Conservation (phyloP, 2,113 vertebrate species). For the Tiliqua scincoides region DNA sequence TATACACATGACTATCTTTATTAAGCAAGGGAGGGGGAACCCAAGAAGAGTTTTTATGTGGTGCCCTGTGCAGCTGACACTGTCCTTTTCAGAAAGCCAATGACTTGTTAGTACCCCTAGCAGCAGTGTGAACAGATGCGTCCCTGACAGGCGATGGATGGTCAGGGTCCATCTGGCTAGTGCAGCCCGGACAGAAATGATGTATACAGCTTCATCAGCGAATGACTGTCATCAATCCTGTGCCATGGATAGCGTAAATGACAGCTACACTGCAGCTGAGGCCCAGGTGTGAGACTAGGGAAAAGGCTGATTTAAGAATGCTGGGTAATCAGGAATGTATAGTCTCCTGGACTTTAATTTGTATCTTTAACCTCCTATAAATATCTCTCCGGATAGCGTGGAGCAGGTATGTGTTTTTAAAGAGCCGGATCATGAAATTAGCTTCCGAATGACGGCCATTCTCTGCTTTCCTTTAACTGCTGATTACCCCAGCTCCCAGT, state of each 20-base stretch:
- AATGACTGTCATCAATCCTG: conserved; percentile 99
- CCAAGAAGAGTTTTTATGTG: conserved; percentile 73
- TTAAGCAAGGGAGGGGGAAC: conserved; percentile 23
- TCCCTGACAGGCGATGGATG: conserved; percentile 99
- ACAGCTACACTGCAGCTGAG: conserved; percentile 91
- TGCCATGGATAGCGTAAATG: conserved; percentile 90
- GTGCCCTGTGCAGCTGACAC: conserved; percentile 87
- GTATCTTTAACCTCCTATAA: conserved; percentile 90
- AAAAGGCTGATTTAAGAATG: conserved; percentile 89
- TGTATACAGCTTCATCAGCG: conserved; percentile 99
- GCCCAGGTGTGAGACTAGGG: conserved; percentile 93
- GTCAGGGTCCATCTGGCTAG: conserved; percentile 99
- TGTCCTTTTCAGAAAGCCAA: conserved; percentile 92
- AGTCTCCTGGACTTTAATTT: conserved; percentile 85
- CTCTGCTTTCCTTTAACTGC: conserved; percentile 73
- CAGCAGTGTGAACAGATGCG: conserved; percentile 99
- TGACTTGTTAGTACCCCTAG: conserved; percentile 99
- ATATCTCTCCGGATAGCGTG: conserved; percentile 79
- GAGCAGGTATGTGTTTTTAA: conserved; percentile 79
- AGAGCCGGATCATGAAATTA: conserved; percentile 76
- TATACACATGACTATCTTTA: neutral
- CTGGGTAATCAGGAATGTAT: conserved; percentile 92
- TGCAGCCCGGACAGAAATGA: conserved; percentile 99
- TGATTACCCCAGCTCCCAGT: conserved; percentile 69
- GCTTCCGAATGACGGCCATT: conserved; percentile 71